phyloP scores from a whole-genome alignment of 2,797 vertebrate genomes.

The Erpetoichthys calabaricus region DNA sequence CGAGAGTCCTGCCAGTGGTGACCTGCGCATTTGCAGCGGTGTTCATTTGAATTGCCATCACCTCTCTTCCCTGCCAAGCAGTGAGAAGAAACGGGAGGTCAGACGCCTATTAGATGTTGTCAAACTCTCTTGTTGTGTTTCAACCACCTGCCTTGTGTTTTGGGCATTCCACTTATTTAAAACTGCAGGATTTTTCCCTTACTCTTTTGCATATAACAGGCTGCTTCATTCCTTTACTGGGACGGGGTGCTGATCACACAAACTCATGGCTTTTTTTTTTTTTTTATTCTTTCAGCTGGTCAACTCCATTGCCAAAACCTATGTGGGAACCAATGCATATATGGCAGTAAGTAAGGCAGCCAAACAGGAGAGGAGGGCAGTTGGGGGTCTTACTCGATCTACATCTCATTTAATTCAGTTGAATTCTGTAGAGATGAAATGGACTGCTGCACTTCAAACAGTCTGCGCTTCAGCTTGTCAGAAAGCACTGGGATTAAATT shows the following conservation, averaged over 20 bases:
- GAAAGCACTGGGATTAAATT: slow-evolving; percentile 33
- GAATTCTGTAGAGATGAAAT: too few species aligned
- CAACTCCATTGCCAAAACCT: slow-evolving; percentile 97
- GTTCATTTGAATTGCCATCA: slow-evolving; percentile 62
- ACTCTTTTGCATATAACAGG: too few species aligned
- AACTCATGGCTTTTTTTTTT: not conserved
- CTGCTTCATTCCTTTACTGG: too few species aligned
- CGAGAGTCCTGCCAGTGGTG: slow-evolving; percentile 40
- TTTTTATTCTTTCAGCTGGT: slow-evolving; percentile 68
- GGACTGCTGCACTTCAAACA: too few species aligned
- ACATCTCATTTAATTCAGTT: too few species aligned
- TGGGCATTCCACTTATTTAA: too few species aligned
- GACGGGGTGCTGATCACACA: too few species aligned
- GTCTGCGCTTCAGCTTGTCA: too few species aligned
- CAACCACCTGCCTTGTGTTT: slow-evolving; percentile 28
- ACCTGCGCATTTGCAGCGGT: slow-evolving; percentile 47
- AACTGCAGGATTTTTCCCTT: too few species aligned
- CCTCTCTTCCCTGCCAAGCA: slow-evolving; percentile 56
- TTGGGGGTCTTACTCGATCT: too few species aligned
- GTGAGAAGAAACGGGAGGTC: slow-evolving; percentile 46
- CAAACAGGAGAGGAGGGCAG: too few species aligned
- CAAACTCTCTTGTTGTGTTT: slow-evolving; percentile 36
- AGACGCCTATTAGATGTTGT: slow-evolving; percentile 44
- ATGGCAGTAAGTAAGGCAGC: slow-evolving; percentile 79
- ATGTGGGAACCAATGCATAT: slow-evolving; percentile 96